Evolutionary conservation across 2,888 invertebrate species (phyloP), one percentile per base, ranked within the genome.

Genomic region (Campoletis raptor): DNA sequence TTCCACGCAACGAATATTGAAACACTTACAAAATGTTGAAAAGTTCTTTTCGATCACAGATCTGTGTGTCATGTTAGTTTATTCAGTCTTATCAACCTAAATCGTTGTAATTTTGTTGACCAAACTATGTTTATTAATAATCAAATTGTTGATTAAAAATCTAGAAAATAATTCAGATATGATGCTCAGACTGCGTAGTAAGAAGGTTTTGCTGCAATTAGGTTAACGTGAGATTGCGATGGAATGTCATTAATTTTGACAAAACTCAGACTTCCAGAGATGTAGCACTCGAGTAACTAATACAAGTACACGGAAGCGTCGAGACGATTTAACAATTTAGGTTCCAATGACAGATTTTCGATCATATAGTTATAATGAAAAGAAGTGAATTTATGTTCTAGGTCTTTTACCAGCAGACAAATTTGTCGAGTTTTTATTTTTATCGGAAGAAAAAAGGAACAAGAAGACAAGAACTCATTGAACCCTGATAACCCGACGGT

Each of bases 341-440:
- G 72, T 82, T 76, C 30, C 21, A 70, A 52, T 57, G 36, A 36
- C 66, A 80, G 57, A 82, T 82, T 81, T 80, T 74, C 81, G 45
- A 40, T 48, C 48, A 30, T 30, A 64, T 78, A 52, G 74, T 74
- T 61, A 37, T 9, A 73, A 37, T 9, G 67, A 45, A 37, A 61
- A 83, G 66, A 90, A 91, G 91, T 92, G 91, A 92, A 92, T 93
- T 93, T 91, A 90, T 90, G 88, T 89, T 89, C 89, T 89, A 90
- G 90, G 88, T 72, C 89, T 88, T 92, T 92, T 93, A 90, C 30
- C 89, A 66, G 91, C 90, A 93, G 91, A 90, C 90, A 91, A 92
- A 93, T 93, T 91, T 78, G 83, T 73, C 64, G 69, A 48, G 61
- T 76, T 76, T 74, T 73, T 79, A 54, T 67, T 54, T 30, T n/a